These are phyloP conservation scores for Champsocephalus esox DNA, from an alignment of 2,797 vertebrate genomes.

Conservation along the genomic window DNA sequence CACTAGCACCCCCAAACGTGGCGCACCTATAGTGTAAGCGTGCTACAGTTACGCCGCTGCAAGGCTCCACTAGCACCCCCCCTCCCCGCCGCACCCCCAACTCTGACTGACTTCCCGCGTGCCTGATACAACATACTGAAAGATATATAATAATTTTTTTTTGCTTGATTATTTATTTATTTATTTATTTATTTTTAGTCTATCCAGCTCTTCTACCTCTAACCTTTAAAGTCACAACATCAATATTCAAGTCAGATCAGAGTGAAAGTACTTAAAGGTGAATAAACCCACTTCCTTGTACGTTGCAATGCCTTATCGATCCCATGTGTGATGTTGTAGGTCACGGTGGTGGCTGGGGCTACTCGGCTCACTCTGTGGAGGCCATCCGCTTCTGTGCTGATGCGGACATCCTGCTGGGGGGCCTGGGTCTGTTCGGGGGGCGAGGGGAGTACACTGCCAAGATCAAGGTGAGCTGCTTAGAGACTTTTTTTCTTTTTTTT, in stretches of 20 bases:
- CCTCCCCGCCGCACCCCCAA: too few species aligned
- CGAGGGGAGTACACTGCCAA: slow-evolving; percentile 99
- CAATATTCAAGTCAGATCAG: neutral
- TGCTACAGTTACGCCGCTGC: too few species aligned
- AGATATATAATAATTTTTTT: neutral
- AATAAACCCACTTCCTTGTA: slow-evolving; percentile 10
- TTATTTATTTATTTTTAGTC: neutral
- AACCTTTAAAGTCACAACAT: neutral
- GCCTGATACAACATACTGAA: neutral
- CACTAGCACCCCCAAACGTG: too few species aligned
- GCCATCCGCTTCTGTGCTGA: slow-evolving; percentile 98
- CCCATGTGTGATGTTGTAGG: slow-evolving; percentile 79
- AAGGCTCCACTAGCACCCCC: too few species aligned
- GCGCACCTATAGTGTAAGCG: too few species aligned
- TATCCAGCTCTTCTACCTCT: neutral
- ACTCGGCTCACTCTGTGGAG: slow-evolving; percentile 99
- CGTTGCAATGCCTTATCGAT: slow-evolving; percentile 16
- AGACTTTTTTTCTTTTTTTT: too few species aligned
- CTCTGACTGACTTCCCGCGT: too few species aligned
- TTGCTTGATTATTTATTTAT: neutral
- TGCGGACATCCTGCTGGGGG: slow-evolving; percentile 95
- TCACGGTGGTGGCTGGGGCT: slow-evolving; percentile 99
- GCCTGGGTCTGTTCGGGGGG: slow-evolving; percentile 96
- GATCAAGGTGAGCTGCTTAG: slow-evolving; percentile 90
- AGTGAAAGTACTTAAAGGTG: neutral